Evolutionary conservation across 92 coral and sea anemone genomes (phyloP).

Genomic region (Anthopleura xanthogrammica): DNA sequence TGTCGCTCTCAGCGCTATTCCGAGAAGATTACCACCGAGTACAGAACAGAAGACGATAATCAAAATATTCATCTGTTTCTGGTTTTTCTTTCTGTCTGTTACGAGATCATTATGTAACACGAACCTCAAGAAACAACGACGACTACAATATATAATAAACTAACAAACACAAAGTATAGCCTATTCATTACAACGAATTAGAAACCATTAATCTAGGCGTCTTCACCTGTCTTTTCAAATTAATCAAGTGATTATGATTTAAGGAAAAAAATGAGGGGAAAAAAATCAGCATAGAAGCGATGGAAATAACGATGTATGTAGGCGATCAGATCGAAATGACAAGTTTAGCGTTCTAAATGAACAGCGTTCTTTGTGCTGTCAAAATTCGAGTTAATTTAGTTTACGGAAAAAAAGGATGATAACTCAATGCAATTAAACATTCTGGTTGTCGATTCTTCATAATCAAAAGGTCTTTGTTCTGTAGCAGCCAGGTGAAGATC

Average conservation of each 20-base stretch:
- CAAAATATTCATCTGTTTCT: neutral
- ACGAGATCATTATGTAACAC: neutral
- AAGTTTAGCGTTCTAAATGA: neutral
- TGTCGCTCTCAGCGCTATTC: no score
- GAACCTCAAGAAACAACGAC: neutral
- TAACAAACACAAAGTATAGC: neutral
- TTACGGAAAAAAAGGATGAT: neutral
- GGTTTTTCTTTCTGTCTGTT: neutral
- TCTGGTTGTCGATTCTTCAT: conserved; percentile 16
- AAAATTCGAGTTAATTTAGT: conserved; percentile 6
- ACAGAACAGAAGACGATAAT: neutral
- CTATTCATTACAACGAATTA: neutral
- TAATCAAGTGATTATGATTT: neutral
- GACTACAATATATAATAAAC: neutral
- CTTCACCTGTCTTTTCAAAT: neutral
- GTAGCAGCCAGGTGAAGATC: conserved; percentile 10
- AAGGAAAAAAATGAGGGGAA: neutral
- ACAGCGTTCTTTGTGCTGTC: conserved; percentile 6
- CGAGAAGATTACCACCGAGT: no score
- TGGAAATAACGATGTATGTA: neutral
- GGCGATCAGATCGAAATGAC: neutral
- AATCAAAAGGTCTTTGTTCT: conserved; percentile 18
- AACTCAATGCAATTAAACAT: conserved; percentile 17
- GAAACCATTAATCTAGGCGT: neutral
- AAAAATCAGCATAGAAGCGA: neutral